Evolutionary conservation across 1,140 invertebrate species (phyloP), one percentile per base, ranked within the genome.

Genomic region (Danaus plexippus): DNA sequence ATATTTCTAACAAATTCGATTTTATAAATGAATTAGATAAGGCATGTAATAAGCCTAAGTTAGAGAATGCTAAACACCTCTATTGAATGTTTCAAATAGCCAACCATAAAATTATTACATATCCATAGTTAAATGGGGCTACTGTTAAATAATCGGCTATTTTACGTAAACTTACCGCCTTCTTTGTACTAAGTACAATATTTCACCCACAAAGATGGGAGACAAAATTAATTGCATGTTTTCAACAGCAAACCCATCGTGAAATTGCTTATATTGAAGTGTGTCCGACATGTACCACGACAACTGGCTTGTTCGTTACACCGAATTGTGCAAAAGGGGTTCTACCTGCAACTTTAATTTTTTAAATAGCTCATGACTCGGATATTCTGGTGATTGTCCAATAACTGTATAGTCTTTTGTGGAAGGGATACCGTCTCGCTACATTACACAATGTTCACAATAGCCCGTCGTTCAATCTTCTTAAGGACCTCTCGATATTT

Each of bases 361-460:
- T 44, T 52, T 41, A 56, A 60, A 60, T 53, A 77, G 63, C 22
- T 52, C 42, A 4, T 46, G 43, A 43, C 42, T 12, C 8, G 50
- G 46, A 48, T 32, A 40, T 44, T 47, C 44, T 1, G 22, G 12
- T 2, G 3, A 40, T 32, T 18, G 45, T 44, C 43, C 32, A 47
- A 54, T 46, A 9, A 10, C 51, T 41, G 18, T 50, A 67, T 69
- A 73, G 64, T 66, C 73, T 67, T 57, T 64, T 61, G 48, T 49
- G 53, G 52, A 59, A 52, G 54, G 61, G 57, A 52, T 64, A 59
- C 63, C 71, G 83, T 83, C 75, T 75, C 75, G 78, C 72, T 80
- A 79, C 73, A 80, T 85, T 86, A 85, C 81, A 83, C 78, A 83
- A 86, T 79, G 79, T 80, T 75, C 71, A 85, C 81, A 86, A 86